phyloP scores from a whole-genome alignment of 2,797 vertebrate genomes.

The Mycteria americana region DNA sequence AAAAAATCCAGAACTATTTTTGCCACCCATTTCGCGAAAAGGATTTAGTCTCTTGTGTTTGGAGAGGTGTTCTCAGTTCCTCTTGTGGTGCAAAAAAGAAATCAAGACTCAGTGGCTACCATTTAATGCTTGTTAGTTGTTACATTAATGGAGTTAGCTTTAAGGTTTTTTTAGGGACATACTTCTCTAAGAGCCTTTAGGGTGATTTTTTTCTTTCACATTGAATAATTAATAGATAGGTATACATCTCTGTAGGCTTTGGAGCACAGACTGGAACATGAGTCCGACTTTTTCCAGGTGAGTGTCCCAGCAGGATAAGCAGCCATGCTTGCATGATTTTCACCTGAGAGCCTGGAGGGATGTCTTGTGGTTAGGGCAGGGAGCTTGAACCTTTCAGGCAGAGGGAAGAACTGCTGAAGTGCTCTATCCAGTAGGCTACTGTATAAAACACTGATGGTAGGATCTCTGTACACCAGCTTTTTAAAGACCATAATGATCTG shows the following conservation, averaged over 20 bases:
- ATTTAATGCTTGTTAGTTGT: not conserved
- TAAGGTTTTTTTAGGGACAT: not conserved
- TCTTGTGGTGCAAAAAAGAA: not conserved
- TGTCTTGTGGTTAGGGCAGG: not conserved
- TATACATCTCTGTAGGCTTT: not conserved
- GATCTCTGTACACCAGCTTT: not conserved
- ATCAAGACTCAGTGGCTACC: not conserved
- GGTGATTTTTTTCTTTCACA: not conserved
- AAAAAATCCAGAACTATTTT: not conserved
- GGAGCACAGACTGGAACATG: not conserved
- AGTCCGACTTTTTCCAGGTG: not conserved
- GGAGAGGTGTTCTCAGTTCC: not conserved
- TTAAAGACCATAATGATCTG: not conserved
- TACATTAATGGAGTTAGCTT: not conserved
- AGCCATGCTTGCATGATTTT: not conserved
- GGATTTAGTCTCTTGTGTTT: not conserved
- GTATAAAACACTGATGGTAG: not conserved
- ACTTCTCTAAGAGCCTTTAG: not conserved
- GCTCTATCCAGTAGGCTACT: not conserved
- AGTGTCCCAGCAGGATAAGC: not conserved
- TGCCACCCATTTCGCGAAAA: not conserved
- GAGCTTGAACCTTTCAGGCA: not conserved
- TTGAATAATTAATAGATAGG: not conserved
- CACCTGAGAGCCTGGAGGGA: not conserved
- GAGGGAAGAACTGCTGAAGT: not conserved